Evolutionary conservation across 2,113 vertebrate genomes (phyloP).

Genomic region (Phycodurus eques): DNA sequence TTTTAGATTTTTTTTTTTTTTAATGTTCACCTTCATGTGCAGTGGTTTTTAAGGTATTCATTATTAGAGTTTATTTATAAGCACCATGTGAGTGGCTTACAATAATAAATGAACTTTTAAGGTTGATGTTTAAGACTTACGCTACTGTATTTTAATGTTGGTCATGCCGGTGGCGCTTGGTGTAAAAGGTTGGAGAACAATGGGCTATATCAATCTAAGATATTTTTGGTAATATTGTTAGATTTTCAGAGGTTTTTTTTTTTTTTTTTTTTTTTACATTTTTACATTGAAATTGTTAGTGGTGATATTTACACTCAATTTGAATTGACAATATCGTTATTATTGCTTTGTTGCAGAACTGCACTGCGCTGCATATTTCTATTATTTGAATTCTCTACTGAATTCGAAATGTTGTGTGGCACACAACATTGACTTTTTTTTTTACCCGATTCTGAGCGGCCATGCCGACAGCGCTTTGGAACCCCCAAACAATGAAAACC

Average conservation of each 20-base stretch:
- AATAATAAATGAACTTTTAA: no score
- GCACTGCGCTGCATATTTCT: not conserved
- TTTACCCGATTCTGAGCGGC: not conserved
- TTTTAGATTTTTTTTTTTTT: not conserved
- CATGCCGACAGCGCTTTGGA: not conserved
- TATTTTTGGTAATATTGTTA: no score
- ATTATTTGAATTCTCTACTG: not conserved
- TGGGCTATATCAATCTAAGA: no score
- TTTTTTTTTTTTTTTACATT: not conserved
- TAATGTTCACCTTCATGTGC: not conserved
- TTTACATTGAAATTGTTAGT: not conserved
- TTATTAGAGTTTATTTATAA: no score
- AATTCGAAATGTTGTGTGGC: no score
- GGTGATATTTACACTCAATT: not conserved
- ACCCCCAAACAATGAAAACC: conserved; percentile 6
- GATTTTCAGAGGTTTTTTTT: not conserved
- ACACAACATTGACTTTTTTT: not conserved
- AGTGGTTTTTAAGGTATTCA: not conserved
- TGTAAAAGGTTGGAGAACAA: no score
- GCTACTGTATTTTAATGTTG: no score
- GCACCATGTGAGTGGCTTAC: no score
- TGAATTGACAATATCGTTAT: not conserved
- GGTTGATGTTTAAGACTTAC: no score
- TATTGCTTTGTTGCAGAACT: not conserved
- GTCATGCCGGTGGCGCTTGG: no score